These are phyloP conservation scores for Furnarius figulus DNA, from an alignment of 2,113 vertebrate species.

Conservation along the genomic window DNA sequence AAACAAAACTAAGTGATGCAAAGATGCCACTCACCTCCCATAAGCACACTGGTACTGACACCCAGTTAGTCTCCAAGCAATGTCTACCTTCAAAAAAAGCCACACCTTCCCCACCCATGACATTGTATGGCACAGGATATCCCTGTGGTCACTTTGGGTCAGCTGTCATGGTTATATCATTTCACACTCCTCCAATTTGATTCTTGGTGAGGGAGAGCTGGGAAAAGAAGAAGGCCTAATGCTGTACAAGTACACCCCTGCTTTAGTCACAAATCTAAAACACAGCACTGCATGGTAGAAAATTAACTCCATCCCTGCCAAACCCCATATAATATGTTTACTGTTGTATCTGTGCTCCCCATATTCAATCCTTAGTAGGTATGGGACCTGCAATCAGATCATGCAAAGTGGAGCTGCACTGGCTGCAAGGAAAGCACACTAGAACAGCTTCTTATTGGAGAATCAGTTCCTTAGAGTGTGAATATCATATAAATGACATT, in stretches of 20 bases:
- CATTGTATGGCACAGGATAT: neutral
- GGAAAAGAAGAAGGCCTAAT: neutral
- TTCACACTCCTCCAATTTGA: neutral
- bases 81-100: neutral
- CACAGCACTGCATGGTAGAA: neutral
- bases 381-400: neutral
- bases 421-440: neutral
- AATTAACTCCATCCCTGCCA: neutral
- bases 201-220: neutral
- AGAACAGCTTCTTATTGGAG: neutral
- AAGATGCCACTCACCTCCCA: neutral
- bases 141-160: neutral
- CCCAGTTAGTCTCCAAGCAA: neutral
- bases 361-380: neutral
- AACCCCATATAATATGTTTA: neutral
- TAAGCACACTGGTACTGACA: neutral
- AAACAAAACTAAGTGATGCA: neutral
- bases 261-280: neutral
- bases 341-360: neutral
- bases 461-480: neutral
- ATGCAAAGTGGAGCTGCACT: neutral
- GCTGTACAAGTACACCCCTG: neutral
- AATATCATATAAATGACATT: neutral
- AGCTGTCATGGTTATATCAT: neutral
- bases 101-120: neutral